These are phyloP conservation scores for Malthinus flaveolus DNA, from an alignment of 2,888 invertebrate species.

Conservation along the genomic window DNA sequence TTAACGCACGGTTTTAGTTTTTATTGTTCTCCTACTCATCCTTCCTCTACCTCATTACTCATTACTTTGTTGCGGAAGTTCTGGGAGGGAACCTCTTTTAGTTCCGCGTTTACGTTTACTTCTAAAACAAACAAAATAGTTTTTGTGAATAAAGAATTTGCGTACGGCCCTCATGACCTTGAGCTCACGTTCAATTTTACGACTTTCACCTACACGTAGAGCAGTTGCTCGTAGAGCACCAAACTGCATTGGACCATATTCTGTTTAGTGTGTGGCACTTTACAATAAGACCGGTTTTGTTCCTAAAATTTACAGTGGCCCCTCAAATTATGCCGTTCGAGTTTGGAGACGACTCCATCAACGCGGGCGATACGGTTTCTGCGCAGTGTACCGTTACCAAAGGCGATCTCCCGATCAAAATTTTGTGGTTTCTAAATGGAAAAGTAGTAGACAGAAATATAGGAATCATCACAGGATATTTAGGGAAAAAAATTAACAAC, in stretches of 20 bases:
- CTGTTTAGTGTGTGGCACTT: no score
- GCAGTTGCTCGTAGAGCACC: no score
- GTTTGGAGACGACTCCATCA: conserved; percentile 67
- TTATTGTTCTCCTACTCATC: neutral
- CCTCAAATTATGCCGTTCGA: neutral
- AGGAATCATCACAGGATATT: conserved; percentile 61
- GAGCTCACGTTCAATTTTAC: no score
- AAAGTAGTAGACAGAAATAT: conserved; percentile 60
- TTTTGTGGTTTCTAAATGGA: conserved; percentile 74
- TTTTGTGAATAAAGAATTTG: no score
- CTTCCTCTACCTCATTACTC: neutral
- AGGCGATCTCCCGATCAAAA: conserved; percentile 72
- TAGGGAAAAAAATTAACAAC: conserved; percentile 65
- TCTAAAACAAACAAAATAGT: no score
- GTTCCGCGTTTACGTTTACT: no score
- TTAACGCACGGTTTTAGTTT: conserved; percentile 23
- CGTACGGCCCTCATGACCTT: no score
- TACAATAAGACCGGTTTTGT: no score
- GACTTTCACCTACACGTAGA: no score
- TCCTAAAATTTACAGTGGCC: neutral
- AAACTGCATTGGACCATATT: no score
- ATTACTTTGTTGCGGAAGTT: no score
- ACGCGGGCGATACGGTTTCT: conserved; percentile 59
- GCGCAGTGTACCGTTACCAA: conserved; percentile 66
- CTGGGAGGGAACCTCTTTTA: no score